Conservation (phyloP, 2,888 invertebrate genomes). For the Drosophila algonquin region DNA sequence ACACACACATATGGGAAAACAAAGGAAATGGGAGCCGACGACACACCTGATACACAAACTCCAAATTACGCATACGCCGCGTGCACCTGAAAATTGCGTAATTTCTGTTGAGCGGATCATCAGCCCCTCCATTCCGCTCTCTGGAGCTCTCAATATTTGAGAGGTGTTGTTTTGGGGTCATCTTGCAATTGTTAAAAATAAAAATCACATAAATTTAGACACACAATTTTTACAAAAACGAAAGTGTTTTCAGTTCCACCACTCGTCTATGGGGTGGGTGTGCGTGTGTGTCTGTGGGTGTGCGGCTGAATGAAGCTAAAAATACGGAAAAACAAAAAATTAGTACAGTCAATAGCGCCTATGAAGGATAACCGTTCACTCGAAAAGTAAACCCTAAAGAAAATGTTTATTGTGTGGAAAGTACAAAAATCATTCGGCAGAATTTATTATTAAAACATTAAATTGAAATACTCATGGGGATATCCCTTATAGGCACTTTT, state of each 20-base stretch:
- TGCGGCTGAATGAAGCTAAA: constrained; percentile 64
- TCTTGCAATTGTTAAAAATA: constrained; percentile 78
- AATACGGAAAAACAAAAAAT: constrained; percentile 42
- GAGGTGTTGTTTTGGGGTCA: constrained; percentile 64
- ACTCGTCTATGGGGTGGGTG: neutral
- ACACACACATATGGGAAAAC: neutral
- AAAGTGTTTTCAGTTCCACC: constrained; percentile 61
- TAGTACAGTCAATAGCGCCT: constrained; percentile 25
- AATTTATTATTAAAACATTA: too few species aligned
- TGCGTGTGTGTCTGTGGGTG: constrained; percentile 46
- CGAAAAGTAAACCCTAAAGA: neutral
- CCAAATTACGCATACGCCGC: constrained; percentile 47
- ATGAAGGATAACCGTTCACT: neutral
- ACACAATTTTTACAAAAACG: constrained; percentile 44
- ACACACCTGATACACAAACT: constrained; percentile 2
- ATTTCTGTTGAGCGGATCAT: constrained; percentile 46
- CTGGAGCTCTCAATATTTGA: constrained; percentile 38
- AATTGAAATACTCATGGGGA: neutral
- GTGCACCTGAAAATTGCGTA: constrained; percentile 61
- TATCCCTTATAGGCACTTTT: constrained; percentile 3
- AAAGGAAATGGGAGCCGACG: constrained; percentile 1
- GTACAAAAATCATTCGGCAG: too few species aligned
- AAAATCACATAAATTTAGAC: constrained; percentile 74
- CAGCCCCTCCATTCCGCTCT: constrained; percentile 3
- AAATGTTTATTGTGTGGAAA: neutral